Evolutionary conservation across 53 echinoderm and acorn worm genomes (phyloP).

Genomic region (Patiria pectinifera): DNA sequence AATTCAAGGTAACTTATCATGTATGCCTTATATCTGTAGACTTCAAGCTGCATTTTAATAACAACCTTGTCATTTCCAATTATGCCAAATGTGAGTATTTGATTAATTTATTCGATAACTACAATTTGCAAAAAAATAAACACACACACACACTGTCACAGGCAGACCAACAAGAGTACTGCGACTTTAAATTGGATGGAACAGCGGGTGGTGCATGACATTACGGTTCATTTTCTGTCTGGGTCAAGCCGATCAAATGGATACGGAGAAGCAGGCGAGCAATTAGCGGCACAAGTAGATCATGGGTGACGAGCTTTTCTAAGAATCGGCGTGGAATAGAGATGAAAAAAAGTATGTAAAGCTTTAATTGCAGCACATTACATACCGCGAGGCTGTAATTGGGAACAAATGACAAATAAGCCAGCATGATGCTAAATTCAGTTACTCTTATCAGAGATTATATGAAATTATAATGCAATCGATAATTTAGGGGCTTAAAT

Average conservation of each 20-base stretch:
- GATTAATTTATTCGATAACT: no score
- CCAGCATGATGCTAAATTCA: no score
- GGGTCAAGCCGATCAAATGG: neutral
- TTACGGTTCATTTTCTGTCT: neutral
- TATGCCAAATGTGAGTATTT: no score
- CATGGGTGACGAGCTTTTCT: neutral
- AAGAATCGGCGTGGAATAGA: neutral
- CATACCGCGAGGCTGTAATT: neutral
- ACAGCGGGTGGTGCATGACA: neutral
- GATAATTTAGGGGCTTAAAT: no score
- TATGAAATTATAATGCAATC: no score
- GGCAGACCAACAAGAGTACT: neutral
- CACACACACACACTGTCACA: neutral
- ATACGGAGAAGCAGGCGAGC: neutral
- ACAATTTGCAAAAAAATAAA: neutral
- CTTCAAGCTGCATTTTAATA: no score
- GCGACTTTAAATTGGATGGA: neutral
- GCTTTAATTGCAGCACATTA: neutral
- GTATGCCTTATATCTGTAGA: no score
- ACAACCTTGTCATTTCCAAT: no score
- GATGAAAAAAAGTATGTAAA: neutral
- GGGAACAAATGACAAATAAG: no score
- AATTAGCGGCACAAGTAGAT: neutral
- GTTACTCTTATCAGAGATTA: no score
- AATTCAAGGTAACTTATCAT: no score